Evolutionary conservation across 1,140 invertebrate genomes (phyloP).

Genomic region (Drosophila bipectinata): DNA sequence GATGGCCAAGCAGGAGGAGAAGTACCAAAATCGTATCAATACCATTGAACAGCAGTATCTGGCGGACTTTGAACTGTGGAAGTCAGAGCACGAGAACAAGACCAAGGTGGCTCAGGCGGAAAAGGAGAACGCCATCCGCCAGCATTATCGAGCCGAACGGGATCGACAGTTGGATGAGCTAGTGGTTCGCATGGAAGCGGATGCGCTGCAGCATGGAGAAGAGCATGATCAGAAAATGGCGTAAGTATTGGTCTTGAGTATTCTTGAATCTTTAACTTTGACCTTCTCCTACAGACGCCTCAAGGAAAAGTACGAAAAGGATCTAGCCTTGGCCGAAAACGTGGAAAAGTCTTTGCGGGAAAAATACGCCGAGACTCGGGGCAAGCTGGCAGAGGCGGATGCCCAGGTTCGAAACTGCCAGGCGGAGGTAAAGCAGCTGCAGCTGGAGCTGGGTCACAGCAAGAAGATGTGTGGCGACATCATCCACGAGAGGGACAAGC

Average conservation of each 20-base stretch:
- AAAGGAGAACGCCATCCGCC: constrained; percentile 86
- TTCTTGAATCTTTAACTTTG: background rate
- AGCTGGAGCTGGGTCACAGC: constrained; percentile 85
- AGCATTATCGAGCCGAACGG: constrained; percentile 86
- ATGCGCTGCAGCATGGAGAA: constrained; percentile 85
- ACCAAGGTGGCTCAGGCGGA: constrained; percentile 85
- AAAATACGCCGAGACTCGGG: constrained; percentile 85
- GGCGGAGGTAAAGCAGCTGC: constrained; percentile 84
- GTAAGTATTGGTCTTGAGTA: constrained; percentile 65
- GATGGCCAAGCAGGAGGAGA: constrained; percentile 83
- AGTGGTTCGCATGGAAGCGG: constrained; percentile 87
- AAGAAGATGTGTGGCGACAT: constrained; percentile 85
- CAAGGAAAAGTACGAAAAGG: constrained; percentile 90
- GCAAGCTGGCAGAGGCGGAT: constrained; percentile 85
- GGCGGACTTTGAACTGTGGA: constrained; percentile 86
- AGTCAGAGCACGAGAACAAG: constrained; percentile 86
- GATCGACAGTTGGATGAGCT: constrained; percentile 88
- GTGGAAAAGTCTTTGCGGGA: constrained; percentile 85
- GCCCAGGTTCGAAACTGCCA: constrained; percentile 85
- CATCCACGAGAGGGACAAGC: constrained; percentile 84
- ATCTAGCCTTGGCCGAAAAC: constrained; percentile 87
- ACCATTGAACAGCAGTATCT: constrained; percentile 85
- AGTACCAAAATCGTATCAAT: constrained; percentile 84
- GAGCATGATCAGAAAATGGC: constrained; percentile 86
- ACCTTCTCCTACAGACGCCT: constrained; percentile 85